Conservation (phyloP, 1,140 invertebrate species). For the Hylaeus anthracinus region DNA sequence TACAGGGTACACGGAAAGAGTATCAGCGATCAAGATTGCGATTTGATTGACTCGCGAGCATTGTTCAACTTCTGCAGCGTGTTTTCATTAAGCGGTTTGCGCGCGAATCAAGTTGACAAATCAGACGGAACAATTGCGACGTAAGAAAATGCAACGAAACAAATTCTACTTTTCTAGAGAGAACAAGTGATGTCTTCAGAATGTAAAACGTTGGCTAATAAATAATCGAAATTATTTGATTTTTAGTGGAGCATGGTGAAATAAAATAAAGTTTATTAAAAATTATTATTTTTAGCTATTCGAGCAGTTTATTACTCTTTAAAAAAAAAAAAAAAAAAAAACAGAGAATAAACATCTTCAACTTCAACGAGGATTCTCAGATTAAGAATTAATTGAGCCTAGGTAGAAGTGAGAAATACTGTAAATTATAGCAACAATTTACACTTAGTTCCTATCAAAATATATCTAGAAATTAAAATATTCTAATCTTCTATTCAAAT, state of each 20-base stretch:
- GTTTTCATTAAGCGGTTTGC: not conserved
- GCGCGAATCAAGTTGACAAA: not conserved
- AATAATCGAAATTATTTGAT: not conserved
- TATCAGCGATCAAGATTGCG: conserved; percentile 9
- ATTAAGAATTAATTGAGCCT: too few species aligned
- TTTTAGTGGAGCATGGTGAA: not conserved
- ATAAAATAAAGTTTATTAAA: not conserved
- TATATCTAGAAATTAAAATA: too few species aligned
- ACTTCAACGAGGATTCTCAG: too few species aligned
- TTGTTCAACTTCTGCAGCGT: not conserved
- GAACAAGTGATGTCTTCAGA: too few species aligned
- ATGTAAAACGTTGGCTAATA: too few species aligned
- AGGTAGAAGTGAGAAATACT: too few species aligned
- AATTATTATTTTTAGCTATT: not conserved
- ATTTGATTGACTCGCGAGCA: conserved; percentile 14
- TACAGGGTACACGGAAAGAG: conserved; percentile 13
- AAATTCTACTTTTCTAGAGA: not conserved
- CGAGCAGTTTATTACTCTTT: too few species aligned
- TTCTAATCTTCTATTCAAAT: too few species aligned
- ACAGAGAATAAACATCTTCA: too few species aligned
- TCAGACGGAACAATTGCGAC: not conserved
- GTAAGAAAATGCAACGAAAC: not conserved
- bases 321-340: too few species aligned
- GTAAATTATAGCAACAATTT: too few species aligned
- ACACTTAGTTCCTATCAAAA: too few species aligned